Evolutionary conservation across 2,888 invertebrate species (phyloP).

Genomic region (Patella depressa): DNA sequence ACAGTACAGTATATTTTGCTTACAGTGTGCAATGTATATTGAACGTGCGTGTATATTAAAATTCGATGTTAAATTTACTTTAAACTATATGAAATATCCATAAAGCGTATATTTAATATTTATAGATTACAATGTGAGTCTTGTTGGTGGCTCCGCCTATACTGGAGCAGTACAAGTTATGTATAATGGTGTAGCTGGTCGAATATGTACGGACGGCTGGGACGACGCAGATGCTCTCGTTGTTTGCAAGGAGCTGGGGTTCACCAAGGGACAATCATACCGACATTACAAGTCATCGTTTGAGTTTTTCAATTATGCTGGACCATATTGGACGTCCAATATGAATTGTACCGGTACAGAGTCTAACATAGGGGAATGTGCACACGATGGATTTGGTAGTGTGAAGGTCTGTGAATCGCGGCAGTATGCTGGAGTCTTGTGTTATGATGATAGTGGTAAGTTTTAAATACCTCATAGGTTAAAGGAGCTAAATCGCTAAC

Average conservation of each 20-base stretch:
- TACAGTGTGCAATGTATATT: too few relatives aligned
- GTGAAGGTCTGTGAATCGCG: constrained; percentile 45
- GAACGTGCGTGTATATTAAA: too few relatives aligned
- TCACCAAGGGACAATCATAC: constrained; percentile 46
- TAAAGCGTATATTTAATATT: neutral
- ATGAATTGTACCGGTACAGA: constrained; percentile 56
- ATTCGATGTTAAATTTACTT: too few relatives aligned
- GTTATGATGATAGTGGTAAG: constrained; percentile 52
- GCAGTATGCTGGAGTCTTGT: constrained; percentile 57
- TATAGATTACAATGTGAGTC: constrained; percentile 44
- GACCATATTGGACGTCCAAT: constrained; percentile 76
- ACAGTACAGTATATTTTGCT: too few relatives aligned
- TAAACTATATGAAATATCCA: neutral
- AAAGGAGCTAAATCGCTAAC: too few relatives aligned
- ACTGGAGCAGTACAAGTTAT: constrained; percentile 45
- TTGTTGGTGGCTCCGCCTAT: constrained; percentile 31
- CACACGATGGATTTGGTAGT: constrained; percentile 49
- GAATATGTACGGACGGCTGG: constrained; percentile 58
- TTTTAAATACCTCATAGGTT: neutral
- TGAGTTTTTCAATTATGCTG: constrained; percentile 39
- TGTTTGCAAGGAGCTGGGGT: constrained; percentile 51
- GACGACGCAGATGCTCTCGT: constrained; percentile 51
- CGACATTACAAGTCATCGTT: constrained; percentile 52
- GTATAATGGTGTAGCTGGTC: constrained; percentile 49
- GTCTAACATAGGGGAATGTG: constrained; percentile 42